A percentile compares a stretch with the other conserved stretches of the same genome.
Evolutionary conservation across 2,797 vertebrate genomes (phyloP).

Genomic region (Cyclura pinguis): DNA sequence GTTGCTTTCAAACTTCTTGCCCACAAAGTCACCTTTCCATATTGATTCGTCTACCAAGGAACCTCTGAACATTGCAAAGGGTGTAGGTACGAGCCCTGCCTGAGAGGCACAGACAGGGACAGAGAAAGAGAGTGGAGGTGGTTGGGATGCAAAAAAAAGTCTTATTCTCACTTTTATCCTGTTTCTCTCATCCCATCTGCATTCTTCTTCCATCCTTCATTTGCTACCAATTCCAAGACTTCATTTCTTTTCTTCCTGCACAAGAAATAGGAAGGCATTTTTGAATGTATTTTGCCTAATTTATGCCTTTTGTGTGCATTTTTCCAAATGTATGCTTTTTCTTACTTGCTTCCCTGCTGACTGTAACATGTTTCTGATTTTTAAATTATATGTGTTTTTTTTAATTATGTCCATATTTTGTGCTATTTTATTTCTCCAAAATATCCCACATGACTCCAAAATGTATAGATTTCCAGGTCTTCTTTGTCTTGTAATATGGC

Average conservation of each 20-base stretch:
- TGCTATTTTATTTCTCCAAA: background rate
- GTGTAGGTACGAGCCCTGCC: background rate
- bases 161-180: too few species aligned
- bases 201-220: background rate
- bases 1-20: background rate
- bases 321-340: background rate
- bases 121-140: background rate
- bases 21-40: background rate
- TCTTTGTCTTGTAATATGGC: too few species aligned
- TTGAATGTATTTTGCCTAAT: background rate
- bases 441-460: background rate
- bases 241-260: background rate
- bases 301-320: background rate
- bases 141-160: background rate
- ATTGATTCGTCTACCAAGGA: background rate
- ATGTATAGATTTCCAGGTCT: background rate
- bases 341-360: background rate
- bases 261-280: background rate
- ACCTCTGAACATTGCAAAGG: background rate
- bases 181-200: background rate
- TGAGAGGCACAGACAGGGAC: background rate
- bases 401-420: background rate
- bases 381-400: background rate
- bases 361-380: background rate
- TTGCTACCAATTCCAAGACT: background rate